Percentiles rank a stretch among this genome's conserved stretches.
Evolutionary conservation across 2,888 invertebrate genomes (phyloP).

Genomic region (Caenorhabditis imperialis): DNA sequence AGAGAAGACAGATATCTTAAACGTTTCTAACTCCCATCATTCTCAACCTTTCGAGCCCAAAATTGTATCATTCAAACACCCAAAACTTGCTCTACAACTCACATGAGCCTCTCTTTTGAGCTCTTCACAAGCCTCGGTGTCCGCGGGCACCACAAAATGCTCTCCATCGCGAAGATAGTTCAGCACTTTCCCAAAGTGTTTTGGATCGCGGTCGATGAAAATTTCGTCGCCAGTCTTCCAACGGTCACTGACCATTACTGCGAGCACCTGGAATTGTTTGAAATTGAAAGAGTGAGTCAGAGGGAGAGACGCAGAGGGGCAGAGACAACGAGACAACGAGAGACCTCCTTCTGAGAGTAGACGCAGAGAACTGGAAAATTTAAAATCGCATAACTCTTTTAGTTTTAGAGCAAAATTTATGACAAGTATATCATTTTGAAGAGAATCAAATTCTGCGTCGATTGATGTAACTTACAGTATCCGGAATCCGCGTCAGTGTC

Average conservation of each 20-base stretch:
- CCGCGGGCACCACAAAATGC: slow-evolving; percentile 62
- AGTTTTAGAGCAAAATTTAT: no score
- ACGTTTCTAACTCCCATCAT: no score
- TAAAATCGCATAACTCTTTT: no score
- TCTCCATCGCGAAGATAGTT: slow-evolving; percentile 70
- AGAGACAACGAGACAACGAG: no score
- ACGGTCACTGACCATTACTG: slow-evolving; percentile 66
- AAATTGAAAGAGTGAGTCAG: no score
- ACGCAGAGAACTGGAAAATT: no score
- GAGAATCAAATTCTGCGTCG: no score
- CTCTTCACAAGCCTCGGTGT: slow-evolving; percentile 65
- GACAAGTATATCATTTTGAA: no score
- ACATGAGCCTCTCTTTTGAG: slow-evolving; percentile 70
- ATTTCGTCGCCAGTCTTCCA: slow-evolving; percentile 65
- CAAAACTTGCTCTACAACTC: no score
- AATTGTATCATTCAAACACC: no score
- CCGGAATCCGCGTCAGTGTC: slow-evolving; percentile 63
- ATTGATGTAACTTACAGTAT: slow-evolving; percentile 58
- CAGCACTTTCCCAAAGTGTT: slow-evolving; percentile 67
- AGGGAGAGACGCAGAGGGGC: background rate
- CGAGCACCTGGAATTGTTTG: slow-evolving; percentile 64
- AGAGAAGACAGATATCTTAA: no score
- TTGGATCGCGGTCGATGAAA: slow-evolving; percentile 73
- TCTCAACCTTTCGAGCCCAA: no score
- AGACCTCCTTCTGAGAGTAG: background rate